These are phyloP conservation scores for Cataglyphis livida DNA, from an alignment of 2,888 invertebrate species.

Conservation along the genomic window DNA sequence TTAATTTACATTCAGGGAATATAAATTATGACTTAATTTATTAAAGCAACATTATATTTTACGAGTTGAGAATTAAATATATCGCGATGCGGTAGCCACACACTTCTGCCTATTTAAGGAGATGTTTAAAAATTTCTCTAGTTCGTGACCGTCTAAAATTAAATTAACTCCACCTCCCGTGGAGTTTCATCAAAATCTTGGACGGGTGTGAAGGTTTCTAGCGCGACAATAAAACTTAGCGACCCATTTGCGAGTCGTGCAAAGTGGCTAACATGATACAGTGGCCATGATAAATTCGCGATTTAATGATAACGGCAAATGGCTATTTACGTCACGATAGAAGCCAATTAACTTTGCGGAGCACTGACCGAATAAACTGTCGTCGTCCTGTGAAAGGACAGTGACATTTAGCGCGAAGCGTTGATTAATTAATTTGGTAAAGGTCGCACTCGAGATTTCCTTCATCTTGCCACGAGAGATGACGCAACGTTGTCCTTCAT, in stretches of 20 bases:
- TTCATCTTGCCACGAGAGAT: background rate
- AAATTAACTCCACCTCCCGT: background rate
- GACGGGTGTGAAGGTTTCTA: conserved; percentile 19
- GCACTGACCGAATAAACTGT: conserved; percentile 33
- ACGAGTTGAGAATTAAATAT: conserved; percentile 13
- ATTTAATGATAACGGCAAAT: conserved; percentile 57
- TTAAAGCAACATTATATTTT: background rate
- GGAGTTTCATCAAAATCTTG: conserved; percentile 17
- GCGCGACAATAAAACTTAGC: conserved; percentile 21
- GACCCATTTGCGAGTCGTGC: conserved; percentile 19
- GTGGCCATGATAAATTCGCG: conserved; percentile 48
- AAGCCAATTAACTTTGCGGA: conserved; percentile 54
- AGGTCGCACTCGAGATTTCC: background rate
- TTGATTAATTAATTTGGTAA: conserved; percentile 57
- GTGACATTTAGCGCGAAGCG: conserved; percentile 23
- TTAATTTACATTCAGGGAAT: background rate
- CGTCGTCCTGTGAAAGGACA: conserved; percentile 34
- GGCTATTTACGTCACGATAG: conserved; percentile 56
- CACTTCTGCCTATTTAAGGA: background rate
- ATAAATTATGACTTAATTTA: background rate
- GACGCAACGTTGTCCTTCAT: background rate
- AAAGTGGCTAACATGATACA: conserved; percentile 26
- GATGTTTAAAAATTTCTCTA: background rate
- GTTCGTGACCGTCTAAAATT: conserved; percentile 29
- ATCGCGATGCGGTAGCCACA: background rate